These are phyloP conservation scores for Proisotoma minuta DNA, from an alignment of 2,888 invertebrate species.

Conservation along the genomic window DNA sequence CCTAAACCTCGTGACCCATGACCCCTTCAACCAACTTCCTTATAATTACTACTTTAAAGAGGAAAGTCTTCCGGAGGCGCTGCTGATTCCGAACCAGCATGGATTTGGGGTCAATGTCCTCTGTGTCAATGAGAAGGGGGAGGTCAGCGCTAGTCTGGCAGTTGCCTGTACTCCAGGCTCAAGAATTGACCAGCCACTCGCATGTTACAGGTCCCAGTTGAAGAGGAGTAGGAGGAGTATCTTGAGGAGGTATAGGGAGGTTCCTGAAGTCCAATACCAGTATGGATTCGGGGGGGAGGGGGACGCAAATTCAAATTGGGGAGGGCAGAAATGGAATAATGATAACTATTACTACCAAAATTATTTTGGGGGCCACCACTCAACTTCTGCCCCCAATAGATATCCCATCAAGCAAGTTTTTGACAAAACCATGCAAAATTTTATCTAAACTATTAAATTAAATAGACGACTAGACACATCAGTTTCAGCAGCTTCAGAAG, in stretches of 20 bases:
- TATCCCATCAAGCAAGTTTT: not conserved
- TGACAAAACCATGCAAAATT: not conserved
- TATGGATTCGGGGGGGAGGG: constrained; percentile 19
- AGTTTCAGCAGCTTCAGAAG: constrained; percentile 9
- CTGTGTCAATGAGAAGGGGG: constrained; percentile 18
- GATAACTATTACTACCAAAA: constrained; percentile 18
- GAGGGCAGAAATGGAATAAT: constrained; percentile 15
- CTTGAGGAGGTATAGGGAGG: not conserved
- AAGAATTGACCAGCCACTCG: constrained; percentile 33
- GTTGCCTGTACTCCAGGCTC: constrained; percentile 42
- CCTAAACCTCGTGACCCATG: constrained; percentile 39
- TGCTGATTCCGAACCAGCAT: constrained; percentile 43
- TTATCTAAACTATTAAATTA: not conserved
- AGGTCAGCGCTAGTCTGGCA: constrained; percentile 23
- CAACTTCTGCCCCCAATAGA: no score
- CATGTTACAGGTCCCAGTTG: constrained; percentile 39
- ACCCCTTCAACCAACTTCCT: constrained; percentile 44
- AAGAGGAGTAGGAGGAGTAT: constrained; percentile 30
- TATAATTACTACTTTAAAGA: constrained; percentile 34
- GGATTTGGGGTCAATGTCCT: constrained; percentile 44
- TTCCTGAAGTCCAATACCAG: constrained; percentile 28
- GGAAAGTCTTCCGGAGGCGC: constrained; percentile 34
- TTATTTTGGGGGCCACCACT: no score
- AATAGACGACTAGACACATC: constrained; percentile 23
- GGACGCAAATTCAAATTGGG: constrained; percentile 16